Conservation (phyloP, 2,113 vertebrate genomes). For the Amblyornis subalaris region DNA sequence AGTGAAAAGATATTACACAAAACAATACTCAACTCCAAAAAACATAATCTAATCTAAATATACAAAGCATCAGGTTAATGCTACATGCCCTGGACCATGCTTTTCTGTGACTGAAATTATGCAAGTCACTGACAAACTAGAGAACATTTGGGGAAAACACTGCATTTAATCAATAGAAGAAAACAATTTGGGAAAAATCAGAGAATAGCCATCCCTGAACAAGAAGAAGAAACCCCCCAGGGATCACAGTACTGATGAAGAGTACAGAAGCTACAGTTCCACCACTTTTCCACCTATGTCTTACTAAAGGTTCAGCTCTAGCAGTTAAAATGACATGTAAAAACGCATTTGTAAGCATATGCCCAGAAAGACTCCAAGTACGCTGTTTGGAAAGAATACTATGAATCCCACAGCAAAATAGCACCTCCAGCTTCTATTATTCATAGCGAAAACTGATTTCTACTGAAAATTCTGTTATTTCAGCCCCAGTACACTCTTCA, state of each 20-base stretch:
- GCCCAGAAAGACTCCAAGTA: not conserved
- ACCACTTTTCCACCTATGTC: not conserved
- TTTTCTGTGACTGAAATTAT: not conserved
- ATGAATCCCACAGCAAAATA: not conserved
- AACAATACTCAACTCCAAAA: not conserved
- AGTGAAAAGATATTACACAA: not conserved
- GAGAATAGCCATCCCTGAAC: not conserved
- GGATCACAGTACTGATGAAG: not conserved
- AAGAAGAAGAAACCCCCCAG: not conserved
- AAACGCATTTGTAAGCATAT: not conserved
- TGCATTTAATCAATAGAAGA: not conserved
- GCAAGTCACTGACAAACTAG: not conserved
- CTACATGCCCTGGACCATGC: no score
- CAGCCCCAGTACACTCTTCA: not conserved
- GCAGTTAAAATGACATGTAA: not conserved
- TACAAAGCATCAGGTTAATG: not conserved
- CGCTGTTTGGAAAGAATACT: not conserved
- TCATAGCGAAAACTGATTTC: not conserved
- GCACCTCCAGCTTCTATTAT: not conserved
- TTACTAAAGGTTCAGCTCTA: not conserved
- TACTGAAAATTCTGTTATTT: not conserved
- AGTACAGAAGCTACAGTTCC: not conserved
- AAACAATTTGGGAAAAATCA: not conserved
- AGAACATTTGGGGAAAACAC: not conserved
- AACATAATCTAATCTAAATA: rapidly evolving